Evolutionary conservation across 2,888 invertebrate species (phyloP).

Genomic region (Diachrysia chrysitis): DNA sequence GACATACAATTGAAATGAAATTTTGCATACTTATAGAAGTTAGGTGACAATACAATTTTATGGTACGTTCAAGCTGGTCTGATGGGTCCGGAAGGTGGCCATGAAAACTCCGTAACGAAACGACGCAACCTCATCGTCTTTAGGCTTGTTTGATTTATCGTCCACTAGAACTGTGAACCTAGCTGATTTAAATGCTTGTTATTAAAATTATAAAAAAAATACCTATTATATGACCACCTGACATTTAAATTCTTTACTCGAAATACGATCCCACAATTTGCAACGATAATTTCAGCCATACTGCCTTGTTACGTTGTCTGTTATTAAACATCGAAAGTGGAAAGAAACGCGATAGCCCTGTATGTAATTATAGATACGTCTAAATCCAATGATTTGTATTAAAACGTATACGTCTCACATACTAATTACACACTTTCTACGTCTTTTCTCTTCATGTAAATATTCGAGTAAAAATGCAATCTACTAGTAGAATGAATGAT

Average conservation of each 20-base stretch:
- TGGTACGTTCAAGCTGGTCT: too few species aligned
- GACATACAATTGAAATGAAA: too few species aligned
- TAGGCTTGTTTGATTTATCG: too few species aligned
- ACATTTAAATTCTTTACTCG: not conserved
- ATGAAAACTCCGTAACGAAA: too few species aligned
- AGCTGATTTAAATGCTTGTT: too few species aligned
- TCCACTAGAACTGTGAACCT: too few species aligned
- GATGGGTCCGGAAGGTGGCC: too few species aligned
- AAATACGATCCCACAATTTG: not conserved
- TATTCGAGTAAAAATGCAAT: conserved; percentile 60
- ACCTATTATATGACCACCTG: too few species aligned
- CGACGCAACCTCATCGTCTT: too few species aligned
- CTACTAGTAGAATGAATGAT: conserved; percentile 74
- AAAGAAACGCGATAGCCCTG: conserved; percentile 42
- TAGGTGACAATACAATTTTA: too few species aligned
- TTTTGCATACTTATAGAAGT: too few species aligned
- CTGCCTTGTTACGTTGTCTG: not conserved
- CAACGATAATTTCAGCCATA: not conserved
- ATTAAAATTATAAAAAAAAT: too few species aligned
- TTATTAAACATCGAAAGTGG: conserved; percentile 40
- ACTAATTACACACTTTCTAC: conserved; percentile 76
- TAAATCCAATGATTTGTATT: conserved; percentile 60
- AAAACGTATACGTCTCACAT: conserved; percentile 62
- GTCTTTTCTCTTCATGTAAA: conserved; percentile 62
- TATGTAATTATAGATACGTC: conserved; percentile 50